These are phyloP conservation scores for Oxygymnocypris stewartii DNA, from an alignment of 2,113 vertebrate genomes.

Conservation along the genomic window DNA sequence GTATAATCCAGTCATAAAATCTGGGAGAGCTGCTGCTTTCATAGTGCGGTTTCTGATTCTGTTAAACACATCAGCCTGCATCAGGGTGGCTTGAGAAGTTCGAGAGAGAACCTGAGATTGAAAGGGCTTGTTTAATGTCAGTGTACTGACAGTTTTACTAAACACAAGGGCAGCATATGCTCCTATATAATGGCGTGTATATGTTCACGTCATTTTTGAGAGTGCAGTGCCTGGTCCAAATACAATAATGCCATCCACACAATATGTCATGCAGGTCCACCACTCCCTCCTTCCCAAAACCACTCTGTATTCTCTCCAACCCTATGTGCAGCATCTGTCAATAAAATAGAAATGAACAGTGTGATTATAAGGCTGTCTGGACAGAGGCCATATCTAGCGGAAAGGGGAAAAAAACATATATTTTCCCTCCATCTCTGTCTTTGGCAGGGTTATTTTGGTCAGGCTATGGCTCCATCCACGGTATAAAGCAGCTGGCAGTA, in stretches of 20 bases:
- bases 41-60: background rate
- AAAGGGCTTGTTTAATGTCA: conserved; percentile 21
- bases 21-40: background rate
- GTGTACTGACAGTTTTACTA: conserved; percentile 33
- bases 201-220: conserved; percentile 45
- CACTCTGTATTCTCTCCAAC: conserved; percentile 61
- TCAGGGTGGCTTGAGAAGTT: background rate
- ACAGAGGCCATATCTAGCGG: conserved; percentile 62
- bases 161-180: conserved; percentile 30
- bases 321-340: conserved; percentile 75
- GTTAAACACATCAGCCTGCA: conserved; percentile 17
- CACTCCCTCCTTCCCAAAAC: conserved; percentile 69
- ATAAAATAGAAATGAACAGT: conserved; percentile 73
- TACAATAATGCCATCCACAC: conserved; percentile 61
- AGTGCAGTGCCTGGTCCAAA: background rate
- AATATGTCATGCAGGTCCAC: conserved; percentile 63
- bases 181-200: conserved; percentile 43
- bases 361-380: conserved; percentile 78
- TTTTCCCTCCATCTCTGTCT: conserved; percentile 24
- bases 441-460: conserved; percentile 72
- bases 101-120: background rate
- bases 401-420: conserved; percentile 43
- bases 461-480: conserved; percentile 62
- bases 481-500: conserved; percentile 66
- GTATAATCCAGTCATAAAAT: conserved; percentile 3